Evolutionary conservation across 2,888 invertebrate genomes (phyloP).

Genomic region (Ceratothoa steindachneri): DNA sequence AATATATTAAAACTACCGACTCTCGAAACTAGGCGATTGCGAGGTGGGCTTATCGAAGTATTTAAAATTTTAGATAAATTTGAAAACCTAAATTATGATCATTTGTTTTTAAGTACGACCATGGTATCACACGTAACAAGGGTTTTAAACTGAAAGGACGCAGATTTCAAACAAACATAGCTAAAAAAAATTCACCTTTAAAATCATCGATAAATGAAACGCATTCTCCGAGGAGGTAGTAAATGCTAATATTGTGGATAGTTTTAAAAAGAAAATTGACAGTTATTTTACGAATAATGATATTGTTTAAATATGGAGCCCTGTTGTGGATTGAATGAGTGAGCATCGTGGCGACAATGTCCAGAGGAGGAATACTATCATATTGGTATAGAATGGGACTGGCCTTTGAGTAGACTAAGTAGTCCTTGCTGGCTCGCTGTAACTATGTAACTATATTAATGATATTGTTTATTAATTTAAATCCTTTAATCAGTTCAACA

Average conservation of each 20-base stretch:
- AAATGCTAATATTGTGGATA: not conserved
- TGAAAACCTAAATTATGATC: not conserved
- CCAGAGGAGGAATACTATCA: too few species aligned
- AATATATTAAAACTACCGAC: too few species aligned
- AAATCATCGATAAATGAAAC: not conserved
- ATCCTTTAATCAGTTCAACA: too few species aligned
- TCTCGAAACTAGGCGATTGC: not conserved
- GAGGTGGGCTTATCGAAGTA: not conserved
- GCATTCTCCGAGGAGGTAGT: not conserved
- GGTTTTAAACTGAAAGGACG: not conserved
- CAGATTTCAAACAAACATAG: not conserved
- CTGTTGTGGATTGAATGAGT: too few species aligned
- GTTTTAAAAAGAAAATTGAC: not conserved
- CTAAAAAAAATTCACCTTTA: not conserved
- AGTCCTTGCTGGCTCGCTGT: too few species aligned
- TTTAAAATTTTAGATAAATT: not conserved
- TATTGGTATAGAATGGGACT: too few species aligned
- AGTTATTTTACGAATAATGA: too few species aligned
- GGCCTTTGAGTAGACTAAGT: too few species aligned
- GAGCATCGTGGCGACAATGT: too few species aligned
- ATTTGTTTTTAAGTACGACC: not conserved
- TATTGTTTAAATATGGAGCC: too few species aligned
- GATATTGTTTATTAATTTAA: too few species aligned
- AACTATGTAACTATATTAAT: too few species aligned
- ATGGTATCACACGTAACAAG: not conserved